Evolutionary conservation across 2,888 invertebrate species (phyloP).

Genomic region (Andricus curvator): DNA sequence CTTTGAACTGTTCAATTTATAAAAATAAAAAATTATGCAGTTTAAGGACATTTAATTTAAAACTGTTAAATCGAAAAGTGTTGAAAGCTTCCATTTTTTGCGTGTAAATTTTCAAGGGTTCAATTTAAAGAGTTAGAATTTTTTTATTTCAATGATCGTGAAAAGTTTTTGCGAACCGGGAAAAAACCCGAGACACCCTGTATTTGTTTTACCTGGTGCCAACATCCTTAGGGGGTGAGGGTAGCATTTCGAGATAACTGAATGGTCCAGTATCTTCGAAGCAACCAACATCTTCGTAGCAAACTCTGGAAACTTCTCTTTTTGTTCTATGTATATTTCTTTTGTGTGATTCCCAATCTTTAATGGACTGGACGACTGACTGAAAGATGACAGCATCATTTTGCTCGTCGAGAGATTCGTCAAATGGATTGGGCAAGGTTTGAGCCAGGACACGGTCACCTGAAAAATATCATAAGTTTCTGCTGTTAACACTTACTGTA

Average conservation of each 20-base stretch:
- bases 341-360: conserved; percentile 85
- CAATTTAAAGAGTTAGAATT: too few species aligned
- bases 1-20: too few species aligned
- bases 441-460: conserved; percentile 67
- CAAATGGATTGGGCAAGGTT: conserved; percentile 80
- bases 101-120: too few species aligned
- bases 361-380: conserved; percentile 87
- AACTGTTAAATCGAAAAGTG: too few species aligned
- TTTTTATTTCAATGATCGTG: too few species aligned
- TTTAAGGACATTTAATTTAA: too few species aligned
- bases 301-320: conserved; percentile 89
- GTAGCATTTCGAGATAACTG: conserved; percentile 93
- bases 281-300: conserved; percentile 94
- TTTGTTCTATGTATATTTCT: conserved; percentile 82
- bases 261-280: conserved; percentile 95
- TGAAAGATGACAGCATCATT: conserved; percentile 86
- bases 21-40: too few species aligned
- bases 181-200: too few species aligned
- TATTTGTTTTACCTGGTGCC: conserved; percentile 85
- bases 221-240: conserved; percentile 91
- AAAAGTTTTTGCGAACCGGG: too few species aligned
- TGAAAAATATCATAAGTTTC: conserved; percentile 50
- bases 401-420: conserved; percentile 86
- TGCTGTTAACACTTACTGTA: background rate
- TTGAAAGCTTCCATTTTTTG: too few species aligned